phyloP scores from a whole-genome alignment of 2,888 invertebrate genomes.

The Hanleya hanleyi region DNA sequence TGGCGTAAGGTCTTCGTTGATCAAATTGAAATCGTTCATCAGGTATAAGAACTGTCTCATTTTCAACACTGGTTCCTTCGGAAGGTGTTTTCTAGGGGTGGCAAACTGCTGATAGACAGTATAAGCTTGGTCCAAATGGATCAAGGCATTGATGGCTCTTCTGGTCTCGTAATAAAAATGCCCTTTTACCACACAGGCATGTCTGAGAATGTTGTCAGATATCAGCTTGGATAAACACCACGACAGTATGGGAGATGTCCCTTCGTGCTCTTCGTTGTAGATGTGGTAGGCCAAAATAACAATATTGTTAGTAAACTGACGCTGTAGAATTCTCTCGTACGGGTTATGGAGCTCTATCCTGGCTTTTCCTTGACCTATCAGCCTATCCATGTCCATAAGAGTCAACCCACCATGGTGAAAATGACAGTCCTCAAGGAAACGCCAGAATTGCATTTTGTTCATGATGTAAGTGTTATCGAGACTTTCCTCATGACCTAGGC shows the following conservation, averaged over 20 bases:
- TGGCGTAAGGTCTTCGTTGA: slow-evolving; percentile 69
- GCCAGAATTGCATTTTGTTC: slow-evolving; percentile 73
- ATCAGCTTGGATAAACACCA: slow-evolving; percentile 69
- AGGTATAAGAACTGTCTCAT: slow-evolving; percentile 71
- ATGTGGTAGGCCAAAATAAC: slow-evolving; percentile 67
- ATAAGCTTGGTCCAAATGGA: slow-evolving; percentile 68
- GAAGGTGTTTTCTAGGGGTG: neutral
- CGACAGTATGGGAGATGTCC: slow-evolving; percentile 58
- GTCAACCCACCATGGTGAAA: slow-evolving; percentile 65
- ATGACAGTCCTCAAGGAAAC: slow-evolving; percentile 71
- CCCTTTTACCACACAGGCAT: slow-evolving; percentile 69
- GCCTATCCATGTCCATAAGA: slow-evolving; percentile 70
- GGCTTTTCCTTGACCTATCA: slow-evolving; percentile 53
- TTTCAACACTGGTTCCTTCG: slow-evolving; percentile 55
- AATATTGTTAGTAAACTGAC: slow-evolving; percentile 71
- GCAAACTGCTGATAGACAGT: slow-evolving; percentile 63
- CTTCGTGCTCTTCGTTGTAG: slow-evolving; percentile 62
- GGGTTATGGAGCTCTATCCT: slow-evolving; percentile 66
- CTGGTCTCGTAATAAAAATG: slow-evolving; percentile 66
- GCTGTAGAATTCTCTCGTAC: slow-evolving; percentile 67
- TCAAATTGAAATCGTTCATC: slow-evolving; percentile 69
- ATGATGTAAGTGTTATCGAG: slow-evolving; percentile 72
- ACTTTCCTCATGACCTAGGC: slow-evolving; percentile 68
- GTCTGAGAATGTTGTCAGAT: slow-evolving; percentile 64
- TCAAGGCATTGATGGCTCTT: slow-evolving; percentile 67